These are phyloP conservation scores for Mellivora capensis DNA, from an alignment of 2,113 vertebrate genomes.

Conservation along the genomic window DNA sequence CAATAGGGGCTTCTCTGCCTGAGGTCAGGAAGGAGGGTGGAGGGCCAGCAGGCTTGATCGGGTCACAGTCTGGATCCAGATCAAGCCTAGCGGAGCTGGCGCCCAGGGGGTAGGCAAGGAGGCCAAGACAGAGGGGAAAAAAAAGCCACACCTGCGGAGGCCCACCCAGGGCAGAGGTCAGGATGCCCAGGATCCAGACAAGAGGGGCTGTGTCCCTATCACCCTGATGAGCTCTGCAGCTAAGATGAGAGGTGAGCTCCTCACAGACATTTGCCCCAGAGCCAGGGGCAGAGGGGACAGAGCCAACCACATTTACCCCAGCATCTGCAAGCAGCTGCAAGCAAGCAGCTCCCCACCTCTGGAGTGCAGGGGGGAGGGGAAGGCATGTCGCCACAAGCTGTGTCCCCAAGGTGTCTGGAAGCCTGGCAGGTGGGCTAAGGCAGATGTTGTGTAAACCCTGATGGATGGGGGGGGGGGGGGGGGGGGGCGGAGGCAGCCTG, in stretches of 20 bases:
- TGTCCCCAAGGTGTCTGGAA: neutral
- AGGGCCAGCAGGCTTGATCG: no score
- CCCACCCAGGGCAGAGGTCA: neutral
- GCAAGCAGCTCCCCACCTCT: neutral
- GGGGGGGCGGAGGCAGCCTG: no score
- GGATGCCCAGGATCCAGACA: neutral
- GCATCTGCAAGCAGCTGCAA: neutral
- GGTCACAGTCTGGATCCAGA: fast-evolving
- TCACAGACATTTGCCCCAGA: neutral
- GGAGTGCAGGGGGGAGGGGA: neutral
- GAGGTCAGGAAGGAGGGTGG: neutral
- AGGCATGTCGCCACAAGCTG: neutral
- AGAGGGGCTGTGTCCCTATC: neutral
- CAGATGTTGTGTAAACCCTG: neutral
- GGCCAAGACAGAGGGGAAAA: neutral
- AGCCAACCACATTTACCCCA: no score
- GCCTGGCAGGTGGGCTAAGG: neutral
- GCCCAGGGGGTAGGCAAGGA: fast-evolving
- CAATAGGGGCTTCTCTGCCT: fast-evolving
- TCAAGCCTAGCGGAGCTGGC: neutral
- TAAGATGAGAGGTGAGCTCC: neutral
- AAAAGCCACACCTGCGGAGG: neutral
- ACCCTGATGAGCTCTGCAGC: neutral
- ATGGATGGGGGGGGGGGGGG: fast-evolving
- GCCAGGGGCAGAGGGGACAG: fast-evolving